Percentiles rank a stretch among this genome's conserved stretches.
Evolutionary conservation across 2,797 vertebrate species (phyloP).

Genomic region (Tragelaphus oryx): DNA sequence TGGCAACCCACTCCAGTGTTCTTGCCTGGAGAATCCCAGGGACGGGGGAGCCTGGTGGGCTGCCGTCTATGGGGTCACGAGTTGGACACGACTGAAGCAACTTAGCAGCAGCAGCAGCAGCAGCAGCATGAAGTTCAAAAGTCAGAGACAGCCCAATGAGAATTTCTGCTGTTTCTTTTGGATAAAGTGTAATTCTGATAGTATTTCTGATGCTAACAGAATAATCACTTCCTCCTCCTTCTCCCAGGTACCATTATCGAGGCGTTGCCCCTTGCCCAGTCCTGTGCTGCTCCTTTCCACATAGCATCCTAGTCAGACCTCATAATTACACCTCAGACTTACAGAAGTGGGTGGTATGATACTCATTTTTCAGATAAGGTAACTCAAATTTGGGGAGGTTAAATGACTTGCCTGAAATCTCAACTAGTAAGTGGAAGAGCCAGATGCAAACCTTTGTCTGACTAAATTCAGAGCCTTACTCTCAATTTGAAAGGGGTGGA

Average conservation of each 20-base stretch:
- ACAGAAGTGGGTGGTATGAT: not conserved
- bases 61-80: too few relatives aligned
- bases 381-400: not conserved
- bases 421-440: not conserved
- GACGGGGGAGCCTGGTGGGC: too few relatives aligned
- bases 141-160: not conserved
- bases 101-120: too few relatives aligned
- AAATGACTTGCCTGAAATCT: not conserved
- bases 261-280: not conserved
- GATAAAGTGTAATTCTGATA: not conserved
- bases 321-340: not conserved
- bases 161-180: not conserved
- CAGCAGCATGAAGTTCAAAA: not conserved
- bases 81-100: too few relatives aligned
- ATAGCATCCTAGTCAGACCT: not conserved
- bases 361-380: not conserved
- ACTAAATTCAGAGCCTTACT: not conserved
- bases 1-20: too few relatives aligned
- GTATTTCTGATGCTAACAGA: not conserved
- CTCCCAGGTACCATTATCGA: fast-evolving
- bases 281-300: too few relatives aligned
- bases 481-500: fast-evolving
- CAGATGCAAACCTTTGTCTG: not conserved
- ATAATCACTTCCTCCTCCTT: too few relatives aligned
- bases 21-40: too few relatives aligned